A percentile compares a stretch with the other conserved stretches of the same genome.
These are phyloP conservation scores for Porphyrio hochstetteri DNA, from an alignment of 2,113 vertebrate species.

Conservation along the genomic window DNA sequence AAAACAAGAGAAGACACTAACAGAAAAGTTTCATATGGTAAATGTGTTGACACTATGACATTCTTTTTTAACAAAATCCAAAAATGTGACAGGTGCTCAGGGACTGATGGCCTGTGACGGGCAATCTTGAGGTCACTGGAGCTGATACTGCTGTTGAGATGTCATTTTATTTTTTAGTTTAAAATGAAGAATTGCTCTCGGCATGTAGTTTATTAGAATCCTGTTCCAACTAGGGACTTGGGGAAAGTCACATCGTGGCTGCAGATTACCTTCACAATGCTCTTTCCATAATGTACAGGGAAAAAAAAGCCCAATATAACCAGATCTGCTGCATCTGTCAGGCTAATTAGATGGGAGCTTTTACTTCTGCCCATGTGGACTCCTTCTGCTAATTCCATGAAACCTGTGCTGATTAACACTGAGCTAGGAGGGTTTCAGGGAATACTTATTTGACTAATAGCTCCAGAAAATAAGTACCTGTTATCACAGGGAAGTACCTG, in stretches of 20 bases:
- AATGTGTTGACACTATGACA: neutral
- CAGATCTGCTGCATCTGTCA: neutral
- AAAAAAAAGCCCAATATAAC: too few species aligned
- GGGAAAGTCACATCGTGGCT: neutral
- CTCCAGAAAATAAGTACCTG: neutral
- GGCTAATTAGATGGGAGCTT: neutral
- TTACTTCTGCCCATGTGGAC: neutral
- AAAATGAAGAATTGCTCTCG: neutral
- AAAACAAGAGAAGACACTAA: neutral
- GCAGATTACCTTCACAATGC: neutral
- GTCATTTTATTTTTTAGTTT: neutral
- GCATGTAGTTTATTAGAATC: neutral
- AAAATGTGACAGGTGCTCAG: neutral
- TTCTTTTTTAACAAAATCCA: neutral
- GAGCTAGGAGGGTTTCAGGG: neutral
- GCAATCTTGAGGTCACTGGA: conserved; percentile 10
- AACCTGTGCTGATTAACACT: neutral
- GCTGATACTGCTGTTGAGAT: neutral
- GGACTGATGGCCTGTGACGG: conserved; percentile 21
- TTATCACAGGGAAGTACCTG: neutral
- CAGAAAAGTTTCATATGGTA: neutral
- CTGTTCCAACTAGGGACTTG: neutral
- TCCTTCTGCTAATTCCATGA: neutral
- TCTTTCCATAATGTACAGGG: neutral
- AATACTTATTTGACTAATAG: neutral